phyloP scores from a whole-genome alignment of 1,140 invertebrate genomes.

The Bathynomus jamesi region DNA sequence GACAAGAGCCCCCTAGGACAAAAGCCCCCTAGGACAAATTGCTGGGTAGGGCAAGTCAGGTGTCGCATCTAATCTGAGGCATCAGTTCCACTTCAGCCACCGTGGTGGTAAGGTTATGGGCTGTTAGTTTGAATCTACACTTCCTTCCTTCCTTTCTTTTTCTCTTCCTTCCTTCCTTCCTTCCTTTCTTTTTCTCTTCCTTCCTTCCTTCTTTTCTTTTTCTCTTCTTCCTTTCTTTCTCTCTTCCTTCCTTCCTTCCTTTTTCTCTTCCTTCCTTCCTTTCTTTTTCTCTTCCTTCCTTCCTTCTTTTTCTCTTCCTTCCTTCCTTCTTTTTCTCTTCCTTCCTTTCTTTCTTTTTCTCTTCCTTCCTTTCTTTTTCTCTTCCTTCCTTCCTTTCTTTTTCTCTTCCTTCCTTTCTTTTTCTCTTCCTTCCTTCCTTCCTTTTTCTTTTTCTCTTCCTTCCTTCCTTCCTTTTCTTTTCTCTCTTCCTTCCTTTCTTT shows the following conservation, averaged over 20 bases:
- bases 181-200: background rate
- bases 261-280: background rate
- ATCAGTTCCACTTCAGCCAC: no score
- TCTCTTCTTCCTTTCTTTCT: background rate
- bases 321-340: background rate
- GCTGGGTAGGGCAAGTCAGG: no score
- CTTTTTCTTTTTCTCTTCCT: background rate
- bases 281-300: background rate
- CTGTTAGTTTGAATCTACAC: no score
- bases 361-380: background rate
- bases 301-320: background rate
- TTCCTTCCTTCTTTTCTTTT: background rate
- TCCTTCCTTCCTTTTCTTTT: background rate
- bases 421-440: background rate
- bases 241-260: background rate
- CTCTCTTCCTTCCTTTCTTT: background rate
- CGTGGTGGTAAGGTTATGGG: no score
- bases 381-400: background rate
- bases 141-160: background rate
- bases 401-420: background rate
- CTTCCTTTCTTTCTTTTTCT: background rate
- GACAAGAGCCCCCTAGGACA: no score
- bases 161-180: background rate
- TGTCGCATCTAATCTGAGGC: no score
- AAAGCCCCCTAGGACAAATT: no score